Percentiles rank a stretch among this genome's conserved stretches.
phyloP scores from a whole-genome alignment of 2,888 invertebrate genomes.

The Papilio protenor region DNA sequence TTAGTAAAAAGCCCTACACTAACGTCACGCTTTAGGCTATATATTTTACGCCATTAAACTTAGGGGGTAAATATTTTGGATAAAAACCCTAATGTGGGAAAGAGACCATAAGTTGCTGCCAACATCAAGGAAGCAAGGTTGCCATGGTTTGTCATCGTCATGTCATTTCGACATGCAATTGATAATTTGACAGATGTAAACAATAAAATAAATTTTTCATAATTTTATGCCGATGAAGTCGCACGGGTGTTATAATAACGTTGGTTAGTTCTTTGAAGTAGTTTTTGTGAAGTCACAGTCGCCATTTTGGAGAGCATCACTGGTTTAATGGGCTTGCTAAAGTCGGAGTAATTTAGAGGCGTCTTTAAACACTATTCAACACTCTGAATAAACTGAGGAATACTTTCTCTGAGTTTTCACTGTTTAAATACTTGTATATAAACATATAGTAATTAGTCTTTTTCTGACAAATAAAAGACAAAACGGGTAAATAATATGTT shows the following conservation, averaged over 20 bases:
- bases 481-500: neutral
- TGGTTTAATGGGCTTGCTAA: conserved; percentile 27
- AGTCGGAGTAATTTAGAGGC: conserved; percentile 18
- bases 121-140: too few relatives aligned
- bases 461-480: neutral
- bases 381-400: conserved; percentile 3
- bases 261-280: conserved; percentile 24
- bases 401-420: neutral
- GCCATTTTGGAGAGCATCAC: conserved; percentile 16
- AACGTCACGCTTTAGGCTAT: too few relatives aligned
- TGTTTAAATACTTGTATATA: neutral
- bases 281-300: conserved; percentile 16
- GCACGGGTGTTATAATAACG: neutral
- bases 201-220: too few relatives aligned
- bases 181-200: too few relatives aligned
- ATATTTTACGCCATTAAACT: too few relatives aligned
- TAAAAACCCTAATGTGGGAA: too few relatives aligned
- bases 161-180: too few relatives aligned
- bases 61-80: too few relatives aligned
- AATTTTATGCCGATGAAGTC: too few relatives aligned
- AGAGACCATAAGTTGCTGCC: too few relatives aligned
- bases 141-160: too few relatives aligned
- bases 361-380: conserved; percentile 18
- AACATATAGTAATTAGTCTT: neutral
- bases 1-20: too few relatives aligned